A percentile compares a stretch with the other conserved stretches of the same genome.
These are phyloP conservation scores for Hypsopygia costalis DNA, from an alignment of 2,888 invertebrate genomes.

Conservation along the genomic window DNA sequence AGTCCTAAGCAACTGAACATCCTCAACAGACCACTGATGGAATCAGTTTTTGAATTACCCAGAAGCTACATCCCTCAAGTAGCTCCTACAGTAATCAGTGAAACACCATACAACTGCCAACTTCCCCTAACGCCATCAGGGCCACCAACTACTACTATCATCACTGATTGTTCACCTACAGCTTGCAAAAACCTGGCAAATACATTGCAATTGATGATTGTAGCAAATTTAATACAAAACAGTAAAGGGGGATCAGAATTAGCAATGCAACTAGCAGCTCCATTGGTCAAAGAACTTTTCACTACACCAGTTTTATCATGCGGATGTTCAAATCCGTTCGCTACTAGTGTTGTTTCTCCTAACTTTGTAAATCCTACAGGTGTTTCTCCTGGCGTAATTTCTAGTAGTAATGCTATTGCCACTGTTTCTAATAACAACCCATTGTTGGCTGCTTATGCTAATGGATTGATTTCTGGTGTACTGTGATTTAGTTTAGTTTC, in stretches of 20 bases:
- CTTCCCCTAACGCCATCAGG: constrained; percentile 21
- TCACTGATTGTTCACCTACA: constrained; percentile 56
- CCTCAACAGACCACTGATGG: constrained; percentile 22
- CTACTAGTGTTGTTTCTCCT: constrained; percentile 17
- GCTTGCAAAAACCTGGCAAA: constrained; percentile 57
- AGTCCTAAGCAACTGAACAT: constrained; percentile 28
- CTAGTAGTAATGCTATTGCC: constrained; percentile 9
- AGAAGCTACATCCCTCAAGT: constrained; percentile 18
- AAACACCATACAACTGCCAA: constrained; percentile 23
- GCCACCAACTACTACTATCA: constrained; percentile 38
- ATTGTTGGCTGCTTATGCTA: not conserved
- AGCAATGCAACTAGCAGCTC: constrained; percentile 38
- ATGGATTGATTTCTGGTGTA: not conserved
- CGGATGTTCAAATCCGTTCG: constrained; percentile 34
- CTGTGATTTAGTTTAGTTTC: not conserved
- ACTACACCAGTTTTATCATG: constrained; percentile 34
- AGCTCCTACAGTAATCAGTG: constrained; percentile 22
- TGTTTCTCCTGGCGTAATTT: constrained; percentile 20
- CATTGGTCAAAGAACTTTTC: constrained; percentile 43
- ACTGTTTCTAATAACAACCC: constrained; percentile 2
- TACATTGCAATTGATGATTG: constrained; percentile 58
- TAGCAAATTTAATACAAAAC: constrained; percentile 49
- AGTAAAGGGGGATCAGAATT: constrained; percentile 35
- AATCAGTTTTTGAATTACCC: constrained; percentile 26
- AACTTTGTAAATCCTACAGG: constrained; percentile 21